Base-by-base conservation (phyloP, 2,888 invertebrate species). In the Gnatocerus cornutus region DNA sequence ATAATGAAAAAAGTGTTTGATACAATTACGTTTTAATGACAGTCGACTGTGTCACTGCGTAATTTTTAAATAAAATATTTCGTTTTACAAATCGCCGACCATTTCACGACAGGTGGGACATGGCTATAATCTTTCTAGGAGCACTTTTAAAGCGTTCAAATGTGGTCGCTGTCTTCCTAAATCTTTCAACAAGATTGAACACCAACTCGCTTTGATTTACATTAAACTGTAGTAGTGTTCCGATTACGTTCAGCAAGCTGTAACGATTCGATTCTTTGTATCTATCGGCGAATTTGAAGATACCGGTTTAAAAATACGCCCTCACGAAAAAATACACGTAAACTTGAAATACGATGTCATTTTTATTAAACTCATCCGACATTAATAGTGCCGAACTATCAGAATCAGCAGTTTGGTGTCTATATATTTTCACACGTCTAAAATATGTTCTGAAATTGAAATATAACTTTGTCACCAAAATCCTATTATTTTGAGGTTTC, bases 161-260 rank as follows among this genome's bases (percentile, higher is more conserved):
- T 61, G 53, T 53, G 63, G 52, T 62, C 29, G 37, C 10, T 50
- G 62, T 52, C 52, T 63, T 63, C 63, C 43, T 63, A 63, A 63
- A 63, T 63, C 63, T 41, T 63, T 63, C 53, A 63, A 53, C 63
- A 63, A 63, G 63, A 63, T 52, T 53, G 63, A 63, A 63, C 63
- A 63, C 53, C 63, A 63, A 41, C 63, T 52, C 63, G 16, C 52
- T 63, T 63, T 63, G 63, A 63, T 63, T 63, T 63, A 63, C 63
- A 63, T 63, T 63, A 53, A 43, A 63, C 29, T 53, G 63, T 63
- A 30, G 62, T 52, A 37, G 62, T 21, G 46, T 50, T 37, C 62
- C 62, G 62, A 58, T 58, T 58, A 58, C 43, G 13, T 33, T 59
- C 16, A 46, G 43, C 59, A 46, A 59, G 61, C 39, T 61, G 10